Conservation (phyloP, 2,113 vertebrate species). For the Coracopsis vasa region DNA sequence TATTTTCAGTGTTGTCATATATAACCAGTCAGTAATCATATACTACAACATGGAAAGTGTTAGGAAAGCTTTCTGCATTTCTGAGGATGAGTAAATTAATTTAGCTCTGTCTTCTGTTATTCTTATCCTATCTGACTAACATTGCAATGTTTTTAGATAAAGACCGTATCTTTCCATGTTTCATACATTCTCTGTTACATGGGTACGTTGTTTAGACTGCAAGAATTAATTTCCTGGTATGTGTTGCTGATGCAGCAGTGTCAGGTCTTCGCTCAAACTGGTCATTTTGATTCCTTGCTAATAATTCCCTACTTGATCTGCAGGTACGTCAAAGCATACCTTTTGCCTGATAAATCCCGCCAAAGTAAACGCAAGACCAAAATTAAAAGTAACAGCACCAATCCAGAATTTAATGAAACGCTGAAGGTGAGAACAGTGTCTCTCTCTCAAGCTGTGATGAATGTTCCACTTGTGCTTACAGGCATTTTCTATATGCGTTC, state of each 20-base stretch:
- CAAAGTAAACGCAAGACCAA: conserved; percentile 97
- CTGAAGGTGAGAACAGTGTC: conserved; percentile 81
- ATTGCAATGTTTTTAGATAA: background rate
- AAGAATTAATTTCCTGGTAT: background rate
- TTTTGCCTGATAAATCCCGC: conserved; percentile 94
- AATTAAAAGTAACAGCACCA: conserved; percentile 89
- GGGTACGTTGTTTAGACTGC: background rate
- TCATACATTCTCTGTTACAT: background rate
- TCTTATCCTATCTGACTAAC: background rate
- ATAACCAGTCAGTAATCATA: background rate
- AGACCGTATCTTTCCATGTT: background rate
- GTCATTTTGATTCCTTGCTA: background rate
- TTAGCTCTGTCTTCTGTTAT: background rate
- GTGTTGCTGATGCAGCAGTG: background rate
- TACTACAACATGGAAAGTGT: background rate
- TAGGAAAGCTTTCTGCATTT: background rate
- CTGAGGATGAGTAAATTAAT: background rate
- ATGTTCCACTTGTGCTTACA: background rate
- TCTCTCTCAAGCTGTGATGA: background rate
- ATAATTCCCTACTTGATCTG: background rate
- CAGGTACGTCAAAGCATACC: conserved; percentile 97
- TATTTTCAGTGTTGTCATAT: background rate
- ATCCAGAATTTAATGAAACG: conserved; percentile 92
- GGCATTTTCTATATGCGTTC: background rate
- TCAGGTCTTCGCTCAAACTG: background rate